Percentiles rank a stretch among this genome's conserved stretches.
phyloP scores from a whole-genome alignment of 2,888 invertebrate species.

The Nephrotoma appendiculata region DNA sequence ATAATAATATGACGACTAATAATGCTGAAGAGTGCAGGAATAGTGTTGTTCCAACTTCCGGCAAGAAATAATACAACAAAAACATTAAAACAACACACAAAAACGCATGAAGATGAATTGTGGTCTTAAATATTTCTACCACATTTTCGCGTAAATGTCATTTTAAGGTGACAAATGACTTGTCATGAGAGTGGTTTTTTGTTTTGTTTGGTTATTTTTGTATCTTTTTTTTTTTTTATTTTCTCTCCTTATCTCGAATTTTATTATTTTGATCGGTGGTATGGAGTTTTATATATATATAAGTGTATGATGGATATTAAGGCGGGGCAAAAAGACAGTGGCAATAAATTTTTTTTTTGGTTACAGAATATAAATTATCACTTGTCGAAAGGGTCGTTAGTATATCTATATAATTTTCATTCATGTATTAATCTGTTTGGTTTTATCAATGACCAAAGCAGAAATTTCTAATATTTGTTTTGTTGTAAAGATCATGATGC shows the following conservation, averaged over 20 bases:
- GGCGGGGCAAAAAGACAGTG: background rate
- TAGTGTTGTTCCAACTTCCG: background rate
- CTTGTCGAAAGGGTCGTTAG: background rate
- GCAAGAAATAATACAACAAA: background rate
- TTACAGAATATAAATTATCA: background rate
- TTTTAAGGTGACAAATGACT: conserved; percentile 2
- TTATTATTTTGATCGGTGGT: background rate
- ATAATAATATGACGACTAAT: background rate
- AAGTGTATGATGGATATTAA: background rate
- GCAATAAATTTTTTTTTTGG: background rate
- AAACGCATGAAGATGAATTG: background rate
- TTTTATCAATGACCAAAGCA: background rate
- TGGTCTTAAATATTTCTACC: conserved; percentile 1
- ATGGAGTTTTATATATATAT: background rate
- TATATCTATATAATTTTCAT: background rate
- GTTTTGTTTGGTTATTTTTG: background rate
- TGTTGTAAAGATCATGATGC: too few species aligned
- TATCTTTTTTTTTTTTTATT: background rate
- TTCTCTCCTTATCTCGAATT: background rate
- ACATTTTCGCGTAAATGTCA: conserved; percentile 3
- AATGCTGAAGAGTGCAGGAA: background rate
- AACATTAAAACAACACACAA: background rate
- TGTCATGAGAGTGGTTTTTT: background rate
- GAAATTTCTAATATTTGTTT: too few species aligned
- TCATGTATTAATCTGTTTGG: background rate